Base-by-base conservation (phyloP, 2,888 invertebrate species). In the Ceriagrion tenellum region DNA sequence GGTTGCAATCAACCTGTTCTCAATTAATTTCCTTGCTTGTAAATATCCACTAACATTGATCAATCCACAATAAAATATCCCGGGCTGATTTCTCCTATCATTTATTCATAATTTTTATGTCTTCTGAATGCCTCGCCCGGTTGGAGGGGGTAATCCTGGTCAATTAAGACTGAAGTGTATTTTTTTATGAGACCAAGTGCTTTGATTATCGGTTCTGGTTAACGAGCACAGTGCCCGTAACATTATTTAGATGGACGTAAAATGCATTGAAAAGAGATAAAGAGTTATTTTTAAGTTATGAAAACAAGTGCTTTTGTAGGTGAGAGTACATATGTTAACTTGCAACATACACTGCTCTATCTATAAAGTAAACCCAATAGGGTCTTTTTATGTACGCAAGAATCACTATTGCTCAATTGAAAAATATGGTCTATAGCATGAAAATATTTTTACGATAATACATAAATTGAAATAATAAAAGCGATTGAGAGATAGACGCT, bases 401-500 rank as follows among this genome's bases (percentile, higher is more conserved):
- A n/a, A 18, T 63, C 47, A n/a, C 55, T 47, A 40, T 93, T 74
- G 30, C 23, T 63, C 18, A 47, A 20, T 47, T 93, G 1, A 69
- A 93, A 47, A 20, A 47, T 93, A 35, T 93, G 47, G 47, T 93
- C 40, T 12, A 3, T 47, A 35, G 47, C 55, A 26, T 93, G 93
- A 93, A 63, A 74, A 59, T 47, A 93, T 47, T 93, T 56, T 56
- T 90, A 40, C 93, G 63, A 13, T 26, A 47, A 93, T 47, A 35
- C 81, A 23, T 74, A 30, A 35, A 69, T 93, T 74, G 47, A 69
- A 47, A 93, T 40, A 74, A 69, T n/a, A 35, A 89, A 81, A 89
- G 69, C 93, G 93, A 13, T 16, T 93, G 93, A 47, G 69, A 93
- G 93, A 93, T 93, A 93, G 93, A 93, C 93, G 93, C 93, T 93